phyloP scores from a whole-genome alignment of 2,888 invertebrate species.

The Laspeyria flexula region DNA sequence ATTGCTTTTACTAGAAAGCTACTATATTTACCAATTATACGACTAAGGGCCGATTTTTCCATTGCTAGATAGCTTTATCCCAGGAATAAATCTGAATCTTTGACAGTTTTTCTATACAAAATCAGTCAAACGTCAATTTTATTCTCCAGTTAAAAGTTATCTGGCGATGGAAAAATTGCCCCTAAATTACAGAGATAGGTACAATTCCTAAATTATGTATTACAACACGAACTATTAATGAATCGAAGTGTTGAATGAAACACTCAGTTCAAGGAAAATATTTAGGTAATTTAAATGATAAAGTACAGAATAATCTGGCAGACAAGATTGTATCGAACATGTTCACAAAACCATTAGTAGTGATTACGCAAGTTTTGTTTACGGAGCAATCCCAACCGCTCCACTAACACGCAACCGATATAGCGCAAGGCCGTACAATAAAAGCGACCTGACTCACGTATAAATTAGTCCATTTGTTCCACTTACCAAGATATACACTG shows the following conservation, averaged over 20 bases:
- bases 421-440: conserved; percentile 81
- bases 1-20: background rate
- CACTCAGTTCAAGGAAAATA: background rate
- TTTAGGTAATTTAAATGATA: background rate
- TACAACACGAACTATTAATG: too few relatives aligned
- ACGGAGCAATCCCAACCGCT: conserved; percentile 70
- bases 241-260: background rate
- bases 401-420: conserved; percentile 79
- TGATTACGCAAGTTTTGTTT: conserved; percentile 79
- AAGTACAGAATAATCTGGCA: background rate
- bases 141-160: too few relatives aligned
- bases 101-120: too few relatives aligned
- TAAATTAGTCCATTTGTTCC: conserved; percentile 49
- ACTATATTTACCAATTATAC: too few relatives aligned
- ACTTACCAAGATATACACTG: conserved; percentile 84
- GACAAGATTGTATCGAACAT: conserved; percentile 1
- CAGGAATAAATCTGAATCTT: too few relatives aligned
- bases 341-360: conserved; percentile 49
- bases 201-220: too few relatives aligned
- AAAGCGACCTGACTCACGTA: conserved; percentile 73
- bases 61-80: too few relatives aligned
- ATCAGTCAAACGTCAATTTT: too few relatives aligned
- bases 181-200: too few relatives aligned
- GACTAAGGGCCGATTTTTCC: too few relatives aligned
- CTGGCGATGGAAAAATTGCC: too few relatives aligned